Evolutionary conservation across 2,888 invertebrate genomes (phyloP), one percentile per base, ranked within the genome.

Genomic region (Monoplex corrugatus): DNA sequence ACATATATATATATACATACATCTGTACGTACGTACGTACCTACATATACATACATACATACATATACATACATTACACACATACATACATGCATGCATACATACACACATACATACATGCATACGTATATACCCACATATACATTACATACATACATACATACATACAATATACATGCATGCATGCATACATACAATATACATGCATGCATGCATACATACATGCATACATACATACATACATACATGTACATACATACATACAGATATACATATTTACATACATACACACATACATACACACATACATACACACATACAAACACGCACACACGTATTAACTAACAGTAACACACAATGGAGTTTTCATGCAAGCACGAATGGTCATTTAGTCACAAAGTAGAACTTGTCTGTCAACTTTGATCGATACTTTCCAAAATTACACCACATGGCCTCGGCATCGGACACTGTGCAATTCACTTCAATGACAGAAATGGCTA

Each of bases 161-260:
- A 75, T 35, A 75, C 75, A 75, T n/a, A 35, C 32, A 75, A 10
- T 50, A 13, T 50, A n/a, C n/a, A 68, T 68, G 28, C 5, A 35
- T 35, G 35, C 19, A 35, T 35, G 8, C 35, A 35, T 35, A 75
- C 75, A 75, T 19, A 35, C 75, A 75, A 75, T 35, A 35, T 35
- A 75, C 75, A 75, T 35, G 35, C 75, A 75, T 35, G n/a, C 75
- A 35, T n/a, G 35, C 75, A 75, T 35, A 35, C 35, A 75, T 10
- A 35, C 75, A 75, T 35, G n/a, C 75, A 75, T 35, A 75, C 75
- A 75, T 35, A 75, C 75, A 75, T n/a, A 35, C 32, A 75, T 10
- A 35, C 75, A 75, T 35, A 75, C 75, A 35, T 35, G n/a, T 35
- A 35, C 75, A 35, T 35, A 35, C 75, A 19, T n/a, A 75, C 75